phyloP scores from a whole-genome alignment of 2,113 vertebrate species.

The pig (Sus scrofa) region T2T-Sscrofa CM000827.6:38671001-38671500 shows the following conservation, averaged over 20 bases:
- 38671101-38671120: neutral
- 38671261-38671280: neutral
- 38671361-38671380: neutral
- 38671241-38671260: neutral
- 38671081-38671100: neutral
- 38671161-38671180: neutral
- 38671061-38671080: neutral
- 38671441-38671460: slow-evolving; percentile 30
- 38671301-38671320: neutral
- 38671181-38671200: neutral
- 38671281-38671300: neutral
- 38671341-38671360: neutral
- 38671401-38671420: neutral
- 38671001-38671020: neutral
- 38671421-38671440: neutral
- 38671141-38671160: neutral
- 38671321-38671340: neutral
- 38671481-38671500: neutral
- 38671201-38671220: neutral
- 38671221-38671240: neutral
- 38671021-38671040: neutral
- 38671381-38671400: neutral
- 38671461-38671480: slow-evolving; percentile 36
- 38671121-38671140: neutral
- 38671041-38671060: neutral